Conservation (phyloP, 2,113 vertebrate species). For the Reinhardtius hippoglossoides region DNA sequence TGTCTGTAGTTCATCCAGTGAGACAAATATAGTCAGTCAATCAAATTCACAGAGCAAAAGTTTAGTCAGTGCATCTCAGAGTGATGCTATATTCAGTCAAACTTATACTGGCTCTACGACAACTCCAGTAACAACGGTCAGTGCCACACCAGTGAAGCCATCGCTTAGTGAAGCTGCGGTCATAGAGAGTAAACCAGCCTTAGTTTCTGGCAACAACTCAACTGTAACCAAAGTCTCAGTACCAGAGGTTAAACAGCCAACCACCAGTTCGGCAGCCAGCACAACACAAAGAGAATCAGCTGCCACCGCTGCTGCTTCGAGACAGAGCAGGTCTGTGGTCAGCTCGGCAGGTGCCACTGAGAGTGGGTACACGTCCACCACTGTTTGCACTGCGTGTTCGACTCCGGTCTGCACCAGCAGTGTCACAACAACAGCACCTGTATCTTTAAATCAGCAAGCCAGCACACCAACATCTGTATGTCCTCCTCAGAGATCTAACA, state of each 20-base stretch:
- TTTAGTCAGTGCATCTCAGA: slow-evolving; percentile 41
- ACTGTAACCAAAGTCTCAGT: slow-evolving; percentile 41
- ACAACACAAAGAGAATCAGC: slow-evolving; percentile 52
- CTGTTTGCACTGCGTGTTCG: slow-evolving; percentile 25
- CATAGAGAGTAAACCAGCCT: slow-evolving; percentile 48
- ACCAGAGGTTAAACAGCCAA: slow-evolving; percentile 49
- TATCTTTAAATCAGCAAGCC: slow-evolving; percentile 39
- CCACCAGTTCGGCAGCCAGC: slow-evolving; percentile 16
- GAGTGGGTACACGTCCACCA: slow-evolving; percentile 1
- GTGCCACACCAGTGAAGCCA: slow-evolving; percentile 31
- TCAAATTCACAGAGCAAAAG: slow-evolving; percentile 35
- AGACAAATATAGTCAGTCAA: slow-evolving; percentile 14
- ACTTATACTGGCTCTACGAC: slow-evolving; percentile 16
- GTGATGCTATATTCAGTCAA: slow-evolving; percentile 26
- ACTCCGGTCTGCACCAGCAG: slow-evolving; percentile 44
- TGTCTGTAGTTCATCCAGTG: slow-evolving; percentile 51
- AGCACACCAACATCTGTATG: slow-evolving; percentile 36
- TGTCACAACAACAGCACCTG: slow-evolving; percentile 27
- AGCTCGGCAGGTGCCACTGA: slow-evolving; percentile 33
- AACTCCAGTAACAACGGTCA: slow-evolving; percentile 37
- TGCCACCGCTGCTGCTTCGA: slow-evolving; percentile 28
- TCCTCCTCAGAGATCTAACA: slow-evolving; percentile 40
- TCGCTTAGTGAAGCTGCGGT: slow-evolving; percentile 32
- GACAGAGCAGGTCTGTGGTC: slow-evolving; percentile 47
- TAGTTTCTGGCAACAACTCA: slow-evolving; percentile 35